Conservation (phyloP, 1,140 invertebrate species). For the Samia ricini region DNA sequence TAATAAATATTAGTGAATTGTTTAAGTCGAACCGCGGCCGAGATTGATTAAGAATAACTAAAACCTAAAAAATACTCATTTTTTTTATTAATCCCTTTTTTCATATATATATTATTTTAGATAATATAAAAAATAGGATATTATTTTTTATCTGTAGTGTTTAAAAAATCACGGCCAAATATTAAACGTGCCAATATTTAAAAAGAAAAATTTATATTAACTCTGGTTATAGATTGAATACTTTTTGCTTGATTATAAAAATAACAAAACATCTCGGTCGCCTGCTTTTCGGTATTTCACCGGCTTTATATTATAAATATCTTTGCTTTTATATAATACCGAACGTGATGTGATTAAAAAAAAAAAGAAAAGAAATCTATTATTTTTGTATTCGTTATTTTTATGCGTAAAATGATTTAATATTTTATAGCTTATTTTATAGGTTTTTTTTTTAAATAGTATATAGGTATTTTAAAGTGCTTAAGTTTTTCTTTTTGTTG, state of each 20-base stretch:
- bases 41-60: not conserved
- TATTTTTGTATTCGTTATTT: conserved; percentile 61
- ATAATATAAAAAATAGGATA: no score
- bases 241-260: not conserved
- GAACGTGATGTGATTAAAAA: conserved; percentile 10
- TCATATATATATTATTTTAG: not conserved
- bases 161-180: not conserved
- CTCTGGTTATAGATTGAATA: not conserved
- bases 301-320: not conserved
- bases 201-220: not conserved
- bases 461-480: conserved; percentile 45
- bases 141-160: not conserved
- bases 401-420: conserved; percentile 32
- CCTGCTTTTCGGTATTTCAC: not conserved
- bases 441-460: conserved; percentile 19
- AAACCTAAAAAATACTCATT: not conserved
- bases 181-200: not conserved
- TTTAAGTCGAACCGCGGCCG: not conserved
- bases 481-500: conserved; percentile 32
- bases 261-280: not conserved
- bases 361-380: conserved; percentile 1
- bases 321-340: not conserved
- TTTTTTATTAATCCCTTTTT: not conserved
- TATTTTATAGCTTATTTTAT: conserved; percentile 43
- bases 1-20: not conserved